These are phyloP conservation scores for Aphis gossypii DNA, from an alignment of 1,140 invertebrate genomes.

Conservation along the genomic window DNA sequence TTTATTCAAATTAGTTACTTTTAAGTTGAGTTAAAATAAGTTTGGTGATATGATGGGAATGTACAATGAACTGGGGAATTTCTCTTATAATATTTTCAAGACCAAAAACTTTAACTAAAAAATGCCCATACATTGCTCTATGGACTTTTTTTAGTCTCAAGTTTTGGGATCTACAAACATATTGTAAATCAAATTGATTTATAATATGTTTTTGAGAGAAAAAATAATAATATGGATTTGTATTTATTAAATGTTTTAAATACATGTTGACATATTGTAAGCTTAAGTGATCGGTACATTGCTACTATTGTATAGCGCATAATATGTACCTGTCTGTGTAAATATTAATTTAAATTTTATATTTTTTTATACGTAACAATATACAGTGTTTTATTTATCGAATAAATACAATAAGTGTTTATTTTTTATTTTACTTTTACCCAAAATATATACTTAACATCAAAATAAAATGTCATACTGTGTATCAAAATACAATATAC, in stretches of 20 bases:
- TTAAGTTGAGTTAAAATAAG: conserved; percentile 19
- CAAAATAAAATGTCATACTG: conserved; percentile 17
- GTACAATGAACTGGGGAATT: conserved; percentile 47
- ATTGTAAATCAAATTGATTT: conserved; percentile 40
- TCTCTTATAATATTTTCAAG: conserved; percentile 51
- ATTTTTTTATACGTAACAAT: conserved; percentile 51
- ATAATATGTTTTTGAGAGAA: conserved; percentile 53
- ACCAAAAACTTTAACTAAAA: conserved; percentile 51
- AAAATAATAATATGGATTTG: conserved; percentile 28
- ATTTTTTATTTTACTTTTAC: conserved; percentile 31
- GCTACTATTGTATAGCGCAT: conserved; percentile 27
- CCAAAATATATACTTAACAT: conserved; percentile 25
- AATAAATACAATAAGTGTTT: conserved; percentile 42
- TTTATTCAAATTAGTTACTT: conserved; percentile 28
- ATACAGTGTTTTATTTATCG: conserved; percentile 55
- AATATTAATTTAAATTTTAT: conserved; percentile 52
- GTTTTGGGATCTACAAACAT: conserved; percentile 51
- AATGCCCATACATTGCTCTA: not conserved
- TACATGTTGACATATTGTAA: conserved; percentile 50
- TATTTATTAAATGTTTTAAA: not conserved
- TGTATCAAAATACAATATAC: not conserved
- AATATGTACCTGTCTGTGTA: conserved; percentile 22
- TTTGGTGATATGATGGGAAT: conserved; percentile 49
- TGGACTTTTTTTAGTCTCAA: not conserved
- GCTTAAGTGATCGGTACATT: not conserved